These are phyloP conservation scores for Marisa cornuarietis DNA, from an alignment of 1,140 invertebrate genomes.

Conservation along the genomic window DNA sequence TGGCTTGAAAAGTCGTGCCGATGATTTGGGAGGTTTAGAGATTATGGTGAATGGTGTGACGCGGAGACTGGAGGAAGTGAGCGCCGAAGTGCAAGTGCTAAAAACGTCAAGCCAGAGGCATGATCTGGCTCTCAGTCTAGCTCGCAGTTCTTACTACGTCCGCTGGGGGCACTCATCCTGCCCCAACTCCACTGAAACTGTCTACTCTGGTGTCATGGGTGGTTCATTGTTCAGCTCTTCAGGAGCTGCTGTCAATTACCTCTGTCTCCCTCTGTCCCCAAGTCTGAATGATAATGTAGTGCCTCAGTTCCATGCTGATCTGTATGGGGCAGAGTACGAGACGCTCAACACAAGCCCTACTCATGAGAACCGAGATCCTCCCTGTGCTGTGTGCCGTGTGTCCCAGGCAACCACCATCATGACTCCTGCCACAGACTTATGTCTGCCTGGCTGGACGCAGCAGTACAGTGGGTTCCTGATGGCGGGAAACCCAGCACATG, in stretches of 20 bases:
- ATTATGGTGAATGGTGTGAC: neutral
- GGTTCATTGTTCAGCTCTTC: constrained; percentile 10
- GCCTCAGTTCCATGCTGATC: constrained; percentile 2
- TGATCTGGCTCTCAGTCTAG: neutral
- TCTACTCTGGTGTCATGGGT: constrained; percentile 15
- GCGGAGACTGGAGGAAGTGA: neutral
- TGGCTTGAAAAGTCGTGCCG: too few relatives aligned
- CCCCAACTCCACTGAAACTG: constrained; percentile 1
- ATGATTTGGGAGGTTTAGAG: too few relatives aligned
- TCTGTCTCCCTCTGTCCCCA: constrained; percentile 10
- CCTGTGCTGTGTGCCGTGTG: constrained; percentile 29
- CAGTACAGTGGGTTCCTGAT: constrained; percentile 40
- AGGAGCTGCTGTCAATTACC: constrained; percentile 15
- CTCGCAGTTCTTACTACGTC: neutral
- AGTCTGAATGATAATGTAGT: constrained; percentile 3
- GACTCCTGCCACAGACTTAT: constrained; percentile 31
- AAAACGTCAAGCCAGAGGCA: neutral
- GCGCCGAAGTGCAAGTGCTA: neutral
- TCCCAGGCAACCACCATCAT: constrained; percentile 23
- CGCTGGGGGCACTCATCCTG: constrained; percentile 1
- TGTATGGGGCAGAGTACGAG: constrained; percentile 33
- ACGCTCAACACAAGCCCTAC: neutral
- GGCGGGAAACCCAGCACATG: constrained; percentile 20
- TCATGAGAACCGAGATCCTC: constrained; percentile 69
- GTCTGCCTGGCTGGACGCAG: constrained; percentile 28